Evolutionary conservation across 2,797 vertebrate genomes (phyloP).

Genomic region (Acridotheres tristis): DNA sequence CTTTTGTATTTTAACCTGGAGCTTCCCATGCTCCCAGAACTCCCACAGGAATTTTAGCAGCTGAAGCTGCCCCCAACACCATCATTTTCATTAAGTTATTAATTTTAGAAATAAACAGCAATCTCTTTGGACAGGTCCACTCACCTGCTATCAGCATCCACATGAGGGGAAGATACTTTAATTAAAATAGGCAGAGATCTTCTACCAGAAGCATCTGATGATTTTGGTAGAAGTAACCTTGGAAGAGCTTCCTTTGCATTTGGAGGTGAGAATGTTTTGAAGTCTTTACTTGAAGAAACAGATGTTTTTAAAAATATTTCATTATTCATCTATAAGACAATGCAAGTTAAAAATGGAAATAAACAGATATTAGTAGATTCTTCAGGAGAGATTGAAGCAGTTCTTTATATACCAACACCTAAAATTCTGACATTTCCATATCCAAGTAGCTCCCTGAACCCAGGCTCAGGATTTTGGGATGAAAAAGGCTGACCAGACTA

Average conservation of each 20-base stretch:
- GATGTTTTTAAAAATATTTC: conserved; percentile 67
- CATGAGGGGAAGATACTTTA: conserved; percentile 57
- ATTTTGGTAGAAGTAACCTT: conserved; percentile 63
- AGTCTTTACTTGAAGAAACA: conserved; percentile 68
- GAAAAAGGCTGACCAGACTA: background rate
- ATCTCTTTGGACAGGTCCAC: conserved; percentile 1
- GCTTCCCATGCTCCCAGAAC: background rate
- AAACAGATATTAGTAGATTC: background rate
- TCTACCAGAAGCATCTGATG: conserved; percentile 36
- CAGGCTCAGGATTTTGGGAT: background rate
- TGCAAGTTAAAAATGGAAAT: conserved; percentile 28
- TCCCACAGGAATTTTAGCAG: background rate
- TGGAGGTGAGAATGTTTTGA: conserved; percentile 45
- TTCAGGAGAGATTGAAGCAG: background rate
- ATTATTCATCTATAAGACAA: conserved; percentile 57
- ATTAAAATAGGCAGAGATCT: conserved; percentile 63
- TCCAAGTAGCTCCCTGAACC: background rate
- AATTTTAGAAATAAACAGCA: background rate
- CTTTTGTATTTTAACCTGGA: background rate
- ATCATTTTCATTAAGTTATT: background rate
- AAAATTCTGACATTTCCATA: background rate
- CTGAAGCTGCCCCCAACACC: background rate
- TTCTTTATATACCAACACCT: background rate
- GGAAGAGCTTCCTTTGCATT: conserved; percentile 65
- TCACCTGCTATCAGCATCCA: conserved; percentile 74